Evolutionary conservation across 2,113 vertebrate species (phyloP).

Genomic region (Halcyon senegalensis): DNA sequence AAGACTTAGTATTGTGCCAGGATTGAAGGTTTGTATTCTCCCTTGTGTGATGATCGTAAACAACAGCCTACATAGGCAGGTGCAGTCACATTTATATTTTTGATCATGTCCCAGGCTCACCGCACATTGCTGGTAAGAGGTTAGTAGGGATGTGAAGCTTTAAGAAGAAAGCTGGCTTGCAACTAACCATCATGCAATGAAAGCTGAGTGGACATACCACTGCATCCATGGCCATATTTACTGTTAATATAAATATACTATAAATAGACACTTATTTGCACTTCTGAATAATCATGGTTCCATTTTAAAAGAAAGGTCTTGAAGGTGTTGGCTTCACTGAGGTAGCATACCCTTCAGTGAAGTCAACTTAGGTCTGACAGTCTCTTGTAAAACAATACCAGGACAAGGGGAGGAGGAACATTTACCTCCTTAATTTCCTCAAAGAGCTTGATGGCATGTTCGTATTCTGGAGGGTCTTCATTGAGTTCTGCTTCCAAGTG

Average conservation of each 20-base stretch:
- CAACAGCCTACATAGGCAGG: not conserved
- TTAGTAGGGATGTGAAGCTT: not conserved
- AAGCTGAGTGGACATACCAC: not conserved
- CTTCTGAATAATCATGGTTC: not conserved
- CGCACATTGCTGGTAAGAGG: not conserved
- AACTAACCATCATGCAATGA: not conserved
- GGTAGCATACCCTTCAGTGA: not conserved
- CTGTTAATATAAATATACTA: not conserved
- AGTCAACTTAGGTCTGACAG: not conserved
- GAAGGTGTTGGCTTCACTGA: not conserved
- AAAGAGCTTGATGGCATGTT: conserved; percentile 88
- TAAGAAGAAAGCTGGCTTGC: not conserved
- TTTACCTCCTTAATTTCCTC: conserved; percentile 93
- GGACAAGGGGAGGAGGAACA: not conserved
- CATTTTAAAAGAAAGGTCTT: not conserved
- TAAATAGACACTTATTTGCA: not conserved
- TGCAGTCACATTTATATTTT: not conserved
- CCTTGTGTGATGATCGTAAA: not conserved
- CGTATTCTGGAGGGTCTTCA: conserved; percentile 88
- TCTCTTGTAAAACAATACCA: not conserved
- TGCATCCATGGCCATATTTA: not conserved
- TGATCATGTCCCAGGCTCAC: not conserved
- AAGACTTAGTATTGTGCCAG: not conserved
- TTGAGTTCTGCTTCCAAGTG: conserved; percentile 86
- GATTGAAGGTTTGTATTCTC: not conserved